Evolutionary conservation across 2,797 vertebrate genomes (phyloP), one percentile per base, ranked within the genome.

Genomic region (Siniperca obscura): DNA sequence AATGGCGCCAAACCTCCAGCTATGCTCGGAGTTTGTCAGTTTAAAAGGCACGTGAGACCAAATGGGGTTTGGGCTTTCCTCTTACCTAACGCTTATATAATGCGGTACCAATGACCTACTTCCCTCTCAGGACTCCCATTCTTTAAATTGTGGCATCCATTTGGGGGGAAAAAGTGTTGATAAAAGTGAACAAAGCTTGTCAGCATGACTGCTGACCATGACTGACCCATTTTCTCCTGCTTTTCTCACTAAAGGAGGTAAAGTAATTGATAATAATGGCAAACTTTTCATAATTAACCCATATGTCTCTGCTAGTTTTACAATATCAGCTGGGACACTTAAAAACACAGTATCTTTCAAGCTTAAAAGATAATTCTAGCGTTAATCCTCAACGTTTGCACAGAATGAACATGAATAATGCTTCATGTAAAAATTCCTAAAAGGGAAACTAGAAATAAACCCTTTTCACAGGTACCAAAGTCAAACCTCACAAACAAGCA

Each of bases 61-160:
- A 91, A 89, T 68, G 65, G 71, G 87, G 80, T 91, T 84, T 86
- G 82, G 60, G 78, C 87, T 83, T 61, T 85, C 36, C 6, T 87
- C 83, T 91, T 90, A 86, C 87, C 82, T 61, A 89, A 88, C 19
- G 13, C 68, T 93, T 92, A 88, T 84, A 89, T 90, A 89, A 93
- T 56, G 76, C 67, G 56, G 88, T 85, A 90, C 91, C 79, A 89
- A 48, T 94, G 92, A 93, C 94, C 92, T 91, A 93, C 87, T 94
- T 94, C 78, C 69, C 46, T 62, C 62, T 66, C 25, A 36, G 69
- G 42, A 74, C 64, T 61, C 55, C 16, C 72, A 68, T 60, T 74
- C 75, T 83, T 78, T 42, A 74, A 84, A 89, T 53, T 74, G 86
- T 88, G 81, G 56, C 85, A 84, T 85, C 76, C 70, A 70, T 76